phyloP scores from a whole-genome alignment of 2,888 invertebrate species.

The Scotopteryx bipunctaria region DNA sequence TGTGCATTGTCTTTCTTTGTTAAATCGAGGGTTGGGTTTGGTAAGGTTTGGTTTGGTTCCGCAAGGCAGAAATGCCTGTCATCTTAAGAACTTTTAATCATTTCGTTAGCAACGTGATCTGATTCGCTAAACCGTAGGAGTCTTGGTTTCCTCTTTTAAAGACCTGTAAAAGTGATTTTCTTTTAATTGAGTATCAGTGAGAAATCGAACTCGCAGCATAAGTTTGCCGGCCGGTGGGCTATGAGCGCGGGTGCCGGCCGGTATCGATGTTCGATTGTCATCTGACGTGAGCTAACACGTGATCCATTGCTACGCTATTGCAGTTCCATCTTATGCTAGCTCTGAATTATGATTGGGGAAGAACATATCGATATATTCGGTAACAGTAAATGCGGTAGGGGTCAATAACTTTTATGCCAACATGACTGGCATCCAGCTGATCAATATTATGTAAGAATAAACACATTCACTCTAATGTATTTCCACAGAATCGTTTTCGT shows the following conservation, averaged over 20 bases:
- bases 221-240: slow-evolving; percentile 46
- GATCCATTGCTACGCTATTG: slow-evolving; percentile 38
- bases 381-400: neutral
- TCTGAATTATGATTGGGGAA: slow-evolving; percentile 1
- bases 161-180: neutral
- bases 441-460: neutral
- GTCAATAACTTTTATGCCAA: neutral
- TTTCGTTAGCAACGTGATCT: neutral
- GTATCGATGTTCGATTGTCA: slow-evolving; percentile 37
- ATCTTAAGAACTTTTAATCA: too few species aligned
- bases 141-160: neutral
- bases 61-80: neutral
- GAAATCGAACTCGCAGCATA: neutral
- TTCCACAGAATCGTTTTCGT: too few species aligned
- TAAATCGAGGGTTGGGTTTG: too few species aligned
- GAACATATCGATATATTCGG: slow-evolving; percentile 1
- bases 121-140: neutral
- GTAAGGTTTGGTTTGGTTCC: too few species aligned
- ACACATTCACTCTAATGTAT: too few species aligned
- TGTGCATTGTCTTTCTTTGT: too few species aligned
- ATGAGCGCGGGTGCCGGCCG: slow-evolving; percentile 45
- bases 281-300: slow-evolving; percentile 56
- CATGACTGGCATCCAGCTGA: neutral
- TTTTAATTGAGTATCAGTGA: neutral
- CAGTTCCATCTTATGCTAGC: slow-evolving; percentile 21